Conservation (phyloP, 2,113 vertebrate genomes). For the Tamias sibiricus region DNA sequence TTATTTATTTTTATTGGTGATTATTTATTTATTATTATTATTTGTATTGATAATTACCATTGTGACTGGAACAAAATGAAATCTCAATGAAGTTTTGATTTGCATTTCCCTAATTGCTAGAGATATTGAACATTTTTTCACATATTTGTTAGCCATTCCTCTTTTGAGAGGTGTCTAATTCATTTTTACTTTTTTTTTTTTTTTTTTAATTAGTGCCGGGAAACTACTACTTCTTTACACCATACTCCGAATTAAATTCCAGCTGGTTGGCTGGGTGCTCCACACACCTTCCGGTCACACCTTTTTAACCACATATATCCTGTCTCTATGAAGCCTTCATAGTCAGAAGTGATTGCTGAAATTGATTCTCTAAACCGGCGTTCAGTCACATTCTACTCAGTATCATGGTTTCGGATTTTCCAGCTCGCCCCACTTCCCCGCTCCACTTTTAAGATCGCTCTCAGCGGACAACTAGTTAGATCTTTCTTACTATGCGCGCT, state of each 20-base stretch:
- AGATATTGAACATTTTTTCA: too few species aligned
- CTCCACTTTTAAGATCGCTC: background rate
- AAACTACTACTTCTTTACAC: background rate
- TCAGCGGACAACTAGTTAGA: background rate
- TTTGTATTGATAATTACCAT: too few species aligned
- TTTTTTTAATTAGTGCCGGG: too few species aligned
- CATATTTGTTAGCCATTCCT: too few species aligned
- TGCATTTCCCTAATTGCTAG: too few species aligned
- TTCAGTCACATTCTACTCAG: background rate
- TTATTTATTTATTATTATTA: too few species aligned
- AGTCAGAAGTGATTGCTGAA: background rate
- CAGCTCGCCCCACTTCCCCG: background rate
- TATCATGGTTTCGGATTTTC: background rate
- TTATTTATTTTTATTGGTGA: too few species aligned
- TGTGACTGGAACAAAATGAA: too few species aligned
- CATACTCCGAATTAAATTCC: background rate
- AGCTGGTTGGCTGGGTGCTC: background rate
- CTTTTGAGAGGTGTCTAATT: too few species aligned
- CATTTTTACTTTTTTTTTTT: too few species aligned
- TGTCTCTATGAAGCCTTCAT: background rate
- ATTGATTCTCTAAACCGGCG: background rate
- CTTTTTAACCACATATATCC: background rate
- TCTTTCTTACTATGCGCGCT: background rate
- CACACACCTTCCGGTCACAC: conserved; percentile 32
- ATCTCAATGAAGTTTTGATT: too few species aligned